phyloP scores from a whole-genome alignment of 53 echinoderm and acorn worm species.

The Luidia sarsii region DNA sequence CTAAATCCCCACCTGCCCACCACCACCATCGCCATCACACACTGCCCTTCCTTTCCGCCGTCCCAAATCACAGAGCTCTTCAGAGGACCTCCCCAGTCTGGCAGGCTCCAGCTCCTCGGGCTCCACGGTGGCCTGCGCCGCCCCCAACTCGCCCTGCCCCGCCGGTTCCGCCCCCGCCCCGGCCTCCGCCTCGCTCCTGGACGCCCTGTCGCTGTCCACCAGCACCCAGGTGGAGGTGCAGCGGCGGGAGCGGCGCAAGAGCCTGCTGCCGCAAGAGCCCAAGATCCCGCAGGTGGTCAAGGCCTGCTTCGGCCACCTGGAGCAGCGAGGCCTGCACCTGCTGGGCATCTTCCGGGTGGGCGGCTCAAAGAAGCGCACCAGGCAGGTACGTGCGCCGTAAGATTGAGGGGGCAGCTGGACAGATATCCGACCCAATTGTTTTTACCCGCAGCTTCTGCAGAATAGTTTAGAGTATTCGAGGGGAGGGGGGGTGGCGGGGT shows the following conservation, averaged over 20 bases:
- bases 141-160: conserved; percentile 72
- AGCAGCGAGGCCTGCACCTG: conserved; percentile 76
- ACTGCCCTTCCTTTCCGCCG: too few species aligned
- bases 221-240: conserved; percentile 75
- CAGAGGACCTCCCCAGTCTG: conserved; percentile 43
- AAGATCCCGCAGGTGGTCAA: conserved; percentile 83
- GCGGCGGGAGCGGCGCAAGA: conserved; percentile 75
- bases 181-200: conserved; percentile 72
- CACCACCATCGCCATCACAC: too few species aligned
- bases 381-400: conserved; percentile 84
- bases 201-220: conserved; percentile 89
- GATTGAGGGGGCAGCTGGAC: too few species aligned
- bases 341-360: conserved; percentile 92
- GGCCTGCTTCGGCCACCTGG: conserved; percentile 79
- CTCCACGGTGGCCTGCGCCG: conserved; percentile 54
- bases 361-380: conserved; percentile 91
- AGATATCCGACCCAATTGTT: too few species aligned
- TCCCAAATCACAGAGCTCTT: conserved; percentile 37
- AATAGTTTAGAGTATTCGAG: too few species aligned
- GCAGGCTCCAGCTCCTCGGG: conserved; percentile 42
- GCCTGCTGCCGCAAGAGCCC: conserved; percentile 77
- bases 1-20: neutral
- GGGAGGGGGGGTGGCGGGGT: too few species aligned
- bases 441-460: too few species aligned
- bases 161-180: conserved; percentile 69